Conservation (phyloP, 2,888 invertebrate genomes). For the Norana najaformis region DNA sequence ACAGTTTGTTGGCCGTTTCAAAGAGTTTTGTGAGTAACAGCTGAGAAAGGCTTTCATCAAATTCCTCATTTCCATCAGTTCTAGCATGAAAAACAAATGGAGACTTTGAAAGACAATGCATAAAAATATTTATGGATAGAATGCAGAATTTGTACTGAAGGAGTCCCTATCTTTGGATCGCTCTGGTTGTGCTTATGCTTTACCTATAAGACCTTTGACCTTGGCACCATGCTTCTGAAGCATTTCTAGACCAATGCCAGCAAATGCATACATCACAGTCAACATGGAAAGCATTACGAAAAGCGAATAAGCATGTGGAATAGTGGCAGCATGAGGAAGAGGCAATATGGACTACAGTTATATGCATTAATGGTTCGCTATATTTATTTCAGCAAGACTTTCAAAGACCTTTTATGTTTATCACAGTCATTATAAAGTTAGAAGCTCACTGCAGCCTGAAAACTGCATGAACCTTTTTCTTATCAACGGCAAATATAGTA, state of each 20-base stretch:
- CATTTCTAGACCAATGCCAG: neutral
- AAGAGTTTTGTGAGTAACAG: constrained; percentile 73
- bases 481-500: too few species aligned
- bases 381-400: neutral
- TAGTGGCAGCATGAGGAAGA: neutral
- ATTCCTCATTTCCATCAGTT: constrained; percentile 48
- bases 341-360: neutral
- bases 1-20: constrained; percentile 71
- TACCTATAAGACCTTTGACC: neutral
- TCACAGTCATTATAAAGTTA: neutral
- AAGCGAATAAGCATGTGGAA: neutral
- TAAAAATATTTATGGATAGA: neutral
- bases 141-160: neutral
- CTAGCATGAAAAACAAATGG: constrained; percentile 26
- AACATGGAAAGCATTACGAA: neutral
- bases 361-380: neutral
- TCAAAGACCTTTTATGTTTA: neutral
- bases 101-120: neutral
- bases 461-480: neutral
- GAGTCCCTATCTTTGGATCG: neutral
- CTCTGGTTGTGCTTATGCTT: neutral
- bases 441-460: neutral
- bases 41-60: constrained; percentile 72
- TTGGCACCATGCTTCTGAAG: neutral
- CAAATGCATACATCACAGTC: neutral